These are phyloP conservation scores for Ophion ellenae DNA, from an alignment of 2,888 invertebrate genomes.

Conservation along the genomic window DNA sequence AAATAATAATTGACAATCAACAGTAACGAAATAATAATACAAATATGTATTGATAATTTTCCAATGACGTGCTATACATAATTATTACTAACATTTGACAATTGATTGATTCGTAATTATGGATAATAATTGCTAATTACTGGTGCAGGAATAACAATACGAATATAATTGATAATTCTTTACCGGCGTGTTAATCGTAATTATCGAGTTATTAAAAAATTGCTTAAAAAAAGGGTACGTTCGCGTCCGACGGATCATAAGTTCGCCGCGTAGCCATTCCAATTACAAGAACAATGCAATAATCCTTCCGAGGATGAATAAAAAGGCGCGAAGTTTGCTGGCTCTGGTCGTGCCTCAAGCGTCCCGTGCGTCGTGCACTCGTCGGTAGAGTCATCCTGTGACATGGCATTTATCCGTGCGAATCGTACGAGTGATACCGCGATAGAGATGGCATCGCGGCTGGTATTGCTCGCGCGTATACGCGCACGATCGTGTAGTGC, in stretches of 20 bases:
- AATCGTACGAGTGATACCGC: constrained; percentile 16
- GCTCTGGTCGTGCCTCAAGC: too few relatives aligned
- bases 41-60: too few relatives aligned
- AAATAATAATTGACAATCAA: neutral
- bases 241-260: too few relatives aligned
- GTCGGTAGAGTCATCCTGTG: constrained; percentile 35
- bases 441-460: constrained; percentile 22
- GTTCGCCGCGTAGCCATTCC: neutral
- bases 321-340: constrained; percentile 24
- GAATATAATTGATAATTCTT: too few relatives aligned
- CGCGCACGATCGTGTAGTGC: constrained; percentile 7
- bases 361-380: neutral
- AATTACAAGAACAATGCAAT: constrained; percentile 50
- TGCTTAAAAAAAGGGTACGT: too few relatives aligned
- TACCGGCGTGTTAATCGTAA: constrained; percentile 6
- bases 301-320: constrained; percentile 7
- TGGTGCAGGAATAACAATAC: too few relatives aligned
- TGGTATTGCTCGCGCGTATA: constrained; percentile 8
- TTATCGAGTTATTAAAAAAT: too few relatives aligned
- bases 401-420: constrained; percentile 25
- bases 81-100: too few relatives aligned
- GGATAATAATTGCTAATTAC: too few relatives aligned
- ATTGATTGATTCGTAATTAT: too few relatives aligned
- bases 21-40: too few relatives aligned
- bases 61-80: too few relatives aligned